Evolutionary conservation across 2,888 invertebrate genomes (phyloP).

Genomic region (Megaustenia siamemsis): DNA sequence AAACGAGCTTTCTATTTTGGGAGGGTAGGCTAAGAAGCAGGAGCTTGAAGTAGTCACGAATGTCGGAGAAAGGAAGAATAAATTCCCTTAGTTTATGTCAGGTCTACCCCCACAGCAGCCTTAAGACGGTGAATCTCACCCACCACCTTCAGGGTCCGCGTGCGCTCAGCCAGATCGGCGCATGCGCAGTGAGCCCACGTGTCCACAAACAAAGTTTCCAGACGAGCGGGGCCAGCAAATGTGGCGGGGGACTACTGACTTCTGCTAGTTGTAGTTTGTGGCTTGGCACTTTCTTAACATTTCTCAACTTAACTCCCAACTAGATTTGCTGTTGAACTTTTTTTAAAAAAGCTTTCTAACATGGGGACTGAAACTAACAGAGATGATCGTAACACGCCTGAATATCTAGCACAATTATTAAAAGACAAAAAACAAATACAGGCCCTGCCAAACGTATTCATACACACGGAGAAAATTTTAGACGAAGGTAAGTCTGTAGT

Average conservation of each 20-base stretch:
- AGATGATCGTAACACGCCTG: constrained; percentile 83
- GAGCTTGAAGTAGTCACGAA: too few relatives aligned
- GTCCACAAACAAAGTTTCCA: constrained; percentile 77
- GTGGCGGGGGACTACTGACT: too few relatives aligned
- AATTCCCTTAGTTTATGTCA: neutral
- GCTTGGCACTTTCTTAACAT: constrained; percentile 72
- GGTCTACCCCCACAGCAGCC: neutral
- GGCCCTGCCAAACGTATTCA: constrained; percentile 99
- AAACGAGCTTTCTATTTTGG: constrained; percentile 15
- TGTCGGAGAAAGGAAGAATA: too few relatives aligned
- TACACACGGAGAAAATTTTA: constrained; percentile 98
- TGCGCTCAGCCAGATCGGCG: constrained; percentile 64
- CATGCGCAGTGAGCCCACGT: constrained; percentile 78
- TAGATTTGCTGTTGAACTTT: constrained; percentile 67
- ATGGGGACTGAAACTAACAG: constrained; percentile 79
- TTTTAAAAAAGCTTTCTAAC: constrained; percentile 74
- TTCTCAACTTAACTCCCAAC: constrained; percentile 56
- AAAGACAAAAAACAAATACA: constrained; percentile 99
- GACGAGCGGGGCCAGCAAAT: constrained; percentile 68
- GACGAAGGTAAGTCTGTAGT: constrained; percentile 93
- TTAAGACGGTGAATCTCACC: constrained; percentile 11
- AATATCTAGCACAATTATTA: constrained; percentile 99
- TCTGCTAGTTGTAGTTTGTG: constrained; percentile 73
- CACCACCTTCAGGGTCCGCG: constrained; percentile 51
- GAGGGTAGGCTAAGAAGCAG: neutral